These are phyloP conservation scores for Sebastes trivittatus DNA, from an alignment of 2,797 vertebrate genomes.

Conservation along the genomic window DNA sequence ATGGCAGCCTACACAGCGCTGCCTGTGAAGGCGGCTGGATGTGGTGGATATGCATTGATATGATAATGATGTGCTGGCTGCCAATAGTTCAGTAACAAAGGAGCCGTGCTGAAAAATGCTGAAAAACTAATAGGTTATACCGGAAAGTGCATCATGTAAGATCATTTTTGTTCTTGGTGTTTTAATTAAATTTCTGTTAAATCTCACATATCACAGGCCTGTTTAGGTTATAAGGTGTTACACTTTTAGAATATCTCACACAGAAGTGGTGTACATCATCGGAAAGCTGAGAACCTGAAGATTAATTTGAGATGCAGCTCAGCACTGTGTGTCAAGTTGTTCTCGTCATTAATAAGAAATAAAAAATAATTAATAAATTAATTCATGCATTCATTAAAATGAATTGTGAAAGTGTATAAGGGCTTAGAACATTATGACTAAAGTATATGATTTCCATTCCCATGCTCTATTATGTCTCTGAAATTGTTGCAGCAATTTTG, in stretches of 20 bases:
- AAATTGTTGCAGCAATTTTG: too few relatives aligned
- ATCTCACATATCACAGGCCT: background rate
- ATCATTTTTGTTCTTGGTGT: background rate
- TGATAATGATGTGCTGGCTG: conserved; percentile 1
- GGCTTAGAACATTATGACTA: too few relatives aligned
- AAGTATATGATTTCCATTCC: too few relatives aligned
- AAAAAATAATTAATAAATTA: background rate
- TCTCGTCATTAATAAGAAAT: too few relatives aligned
- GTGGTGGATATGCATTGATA: conserved; percentile 10
- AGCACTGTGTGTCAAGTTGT: too few relatives aligned
- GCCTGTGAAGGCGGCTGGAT: conserved; percentile 14
- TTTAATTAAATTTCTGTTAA: conserved; percentile 1
- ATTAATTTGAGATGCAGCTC: too few relatives aligned
- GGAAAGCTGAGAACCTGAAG: too few relatives aligned
- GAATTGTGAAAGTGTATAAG: too few relatives aligned
- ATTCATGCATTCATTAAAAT: background rate
- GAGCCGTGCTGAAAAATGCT: conserved; percentile 14
- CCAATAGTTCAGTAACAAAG: conserved; percentile 18
- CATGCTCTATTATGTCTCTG: too few relatives aligned
- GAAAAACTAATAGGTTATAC: background rate
- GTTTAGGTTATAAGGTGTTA: background rate
- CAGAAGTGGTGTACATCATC: too few relatives aligned
- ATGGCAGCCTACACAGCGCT: conserved; percentile 27
- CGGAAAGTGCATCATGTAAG: background rate
- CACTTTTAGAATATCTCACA: background rate